Base-by-base conservation (phyloP, 2,888 invertebrate genomes). In the Amblyjoppa proteus region DNA sequence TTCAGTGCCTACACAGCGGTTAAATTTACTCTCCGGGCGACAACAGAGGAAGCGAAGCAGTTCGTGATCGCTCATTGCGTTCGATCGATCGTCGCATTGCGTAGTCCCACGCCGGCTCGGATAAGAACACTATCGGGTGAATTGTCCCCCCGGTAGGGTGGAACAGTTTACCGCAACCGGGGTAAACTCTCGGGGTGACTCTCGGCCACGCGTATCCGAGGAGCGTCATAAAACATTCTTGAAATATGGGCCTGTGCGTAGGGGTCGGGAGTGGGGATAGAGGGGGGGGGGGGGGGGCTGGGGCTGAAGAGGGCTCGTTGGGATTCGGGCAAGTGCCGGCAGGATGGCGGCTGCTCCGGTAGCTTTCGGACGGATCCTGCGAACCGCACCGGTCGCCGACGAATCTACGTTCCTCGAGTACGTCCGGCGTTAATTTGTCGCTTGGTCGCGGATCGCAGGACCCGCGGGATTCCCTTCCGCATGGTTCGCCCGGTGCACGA, bases 351-450 rank as follows among this genome's bases (percentile, higher is more conserved):
- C 64, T 56, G 31, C 81, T 74, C 76, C 11, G 84, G 74, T 77
- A 64, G 69, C 61, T 31, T 3, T 69, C 69, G 84, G 84, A 81
- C 84, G 53, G 77, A 70, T 85, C 56, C 78, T 70, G 69, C 84
- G 75, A 75, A 81, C 74, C 81, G 75, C 66, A 78, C 78, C 69
- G 74, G 68, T 80, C 80, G 85, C 61, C 64, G 80, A 68, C 83
- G 81, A 77, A 84, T 81, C 86, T 78, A 70, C 81, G 83, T 69
- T 86, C 74, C 86, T 85, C 85, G 85, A 76, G 79, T 80, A 82
- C 79, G 82, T 85, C 82, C 85, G 85, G 85, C 83, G 91, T 90
- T 91, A 92, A 92, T 92, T 92, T 92, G 91, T 92, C 91, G 91
- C 89, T 90, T 91, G 90, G 90, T 87, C 89, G 89, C 88, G 90